A percentile compares a stretch with the other conserved stretches of the same genome.
Evolutionary conservation across 1,140 invertebrate genomes (phyloP).

Genomic region (Oryctes rhinoceros): DNA sequence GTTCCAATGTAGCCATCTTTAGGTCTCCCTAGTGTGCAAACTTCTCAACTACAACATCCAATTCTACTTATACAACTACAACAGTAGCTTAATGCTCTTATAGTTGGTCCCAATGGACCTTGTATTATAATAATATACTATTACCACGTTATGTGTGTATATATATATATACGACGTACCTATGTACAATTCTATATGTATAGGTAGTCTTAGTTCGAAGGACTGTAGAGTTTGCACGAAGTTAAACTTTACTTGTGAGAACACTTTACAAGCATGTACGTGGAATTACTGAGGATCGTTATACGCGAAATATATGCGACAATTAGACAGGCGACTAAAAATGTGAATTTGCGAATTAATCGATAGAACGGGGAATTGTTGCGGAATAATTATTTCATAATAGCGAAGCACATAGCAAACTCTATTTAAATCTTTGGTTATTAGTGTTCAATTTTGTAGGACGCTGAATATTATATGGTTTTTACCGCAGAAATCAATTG

Average conservation of each 20-base stretch:
- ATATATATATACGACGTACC: not conserved
- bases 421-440: not conserved
- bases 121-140: slow-evolving; percentile 16
- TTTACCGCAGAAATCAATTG: not conserved
- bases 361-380: no score
- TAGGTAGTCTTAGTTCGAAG: not conserved
- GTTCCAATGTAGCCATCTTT: not conserved
- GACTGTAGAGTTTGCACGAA: not conserved
- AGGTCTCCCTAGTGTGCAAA: not conserved
- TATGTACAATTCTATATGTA: not conserved
- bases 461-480: not conserved
- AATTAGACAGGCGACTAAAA: no score
- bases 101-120: not conserved
- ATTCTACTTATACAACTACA: slow-evolving; percentile 9
- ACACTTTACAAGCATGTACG: not conserved
- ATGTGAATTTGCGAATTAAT: no score
- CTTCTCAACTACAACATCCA: slow-evolving; percentile 7
- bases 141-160: not conserved
- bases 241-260: not conserved
- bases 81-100: not conserved
- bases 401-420: no score
- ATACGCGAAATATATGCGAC: not conserved
- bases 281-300: not conserved
- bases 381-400: no score
- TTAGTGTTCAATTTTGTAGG: not conserved